phyloP scores from a whole-genome alignment of 2,113 vertebrate genomes.

The Serilophus lunatus region DNA sequence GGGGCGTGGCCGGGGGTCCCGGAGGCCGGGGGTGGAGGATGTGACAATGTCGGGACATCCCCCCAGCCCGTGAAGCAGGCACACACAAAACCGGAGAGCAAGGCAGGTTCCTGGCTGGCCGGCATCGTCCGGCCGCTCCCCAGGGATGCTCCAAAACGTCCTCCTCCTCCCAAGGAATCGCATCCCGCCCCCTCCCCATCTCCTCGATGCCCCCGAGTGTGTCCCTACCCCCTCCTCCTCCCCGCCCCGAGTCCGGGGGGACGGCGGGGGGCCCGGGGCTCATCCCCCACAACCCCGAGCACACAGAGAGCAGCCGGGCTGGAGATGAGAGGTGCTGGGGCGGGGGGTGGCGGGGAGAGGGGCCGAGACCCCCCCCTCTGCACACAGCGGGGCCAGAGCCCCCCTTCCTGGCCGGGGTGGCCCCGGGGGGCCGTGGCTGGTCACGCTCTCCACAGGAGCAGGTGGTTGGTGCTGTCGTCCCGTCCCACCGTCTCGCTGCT shows the following conservation, averaged over 20 bases:
- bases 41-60: not conserved
- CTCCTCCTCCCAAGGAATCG: not conserved
- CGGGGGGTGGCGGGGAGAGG: not conserved
- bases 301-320: conserved; percentile 25
- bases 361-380: not conserved
- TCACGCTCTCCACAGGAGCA: conserved; percentile 95
- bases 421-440: not conserved
- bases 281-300: not conserved
- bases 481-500: conserved; percentile 95
- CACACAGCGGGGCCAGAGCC: not conserved
- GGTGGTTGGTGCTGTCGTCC: conserved; percentile 97
- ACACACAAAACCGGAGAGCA: not conserved
- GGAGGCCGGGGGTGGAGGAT: not conserved
- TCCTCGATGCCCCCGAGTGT: not conserved
- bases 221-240: not conserved
- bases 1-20: not conserved
- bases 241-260: not conserved
- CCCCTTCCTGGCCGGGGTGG: not conserved
- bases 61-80: not conserved
- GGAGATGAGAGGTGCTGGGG: conserved; percentile 36
- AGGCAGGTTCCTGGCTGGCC: not conserved
- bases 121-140: not conserved
- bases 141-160: not conserved
- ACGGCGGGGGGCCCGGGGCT: not conserved
- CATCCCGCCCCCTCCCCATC: not conserved